A percentile compares a stretch with the other conserved stretches of the same genome.
Evolutionary conservation across 2,113 vertebrate genomes (phyloP).

Genomic region (Antechinus stuartii): DNA sequence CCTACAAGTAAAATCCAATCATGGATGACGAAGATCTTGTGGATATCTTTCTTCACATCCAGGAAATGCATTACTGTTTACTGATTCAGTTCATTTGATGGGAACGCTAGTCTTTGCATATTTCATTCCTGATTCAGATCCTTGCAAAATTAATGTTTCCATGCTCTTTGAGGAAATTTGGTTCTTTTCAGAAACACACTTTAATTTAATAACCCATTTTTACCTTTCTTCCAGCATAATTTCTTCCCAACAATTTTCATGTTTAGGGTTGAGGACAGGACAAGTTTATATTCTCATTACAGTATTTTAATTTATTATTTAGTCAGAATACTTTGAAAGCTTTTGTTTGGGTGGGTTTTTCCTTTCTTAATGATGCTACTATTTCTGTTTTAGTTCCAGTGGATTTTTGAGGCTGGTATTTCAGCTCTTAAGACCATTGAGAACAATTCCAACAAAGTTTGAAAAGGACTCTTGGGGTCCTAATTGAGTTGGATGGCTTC

Average conservation of each 20-base stretch:
- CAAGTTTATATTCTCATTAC: constrained; percentile 65
- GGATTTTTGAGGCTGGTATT: constrained; percentile 70
- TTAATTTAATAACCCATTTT: constrained; percentile 47
- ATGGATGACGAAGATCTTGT: background rate
- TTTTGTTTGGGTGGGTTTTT: constrained; percentile 68
- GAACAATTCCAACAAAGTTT: constrained; percentile 67
- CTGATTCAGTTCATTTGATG: background rate
- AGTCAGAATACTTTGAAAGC: constrained; percentile 58
- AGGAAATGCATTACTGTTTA: background rate
- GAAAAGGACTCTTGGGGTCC: constrained; percentile 67
- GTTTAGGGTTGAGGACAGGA: background rate
- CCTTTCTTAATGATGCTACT: constrained; percentile 64
- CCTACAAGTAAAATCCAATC: background rate
- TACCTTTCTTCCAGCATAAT: constrained; percentile 63
- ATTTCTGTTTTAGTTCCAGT: constrained; percentile 73
- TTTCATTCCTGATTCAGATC: background rate
- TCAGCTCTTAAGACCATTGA: constrained; percentile 78
- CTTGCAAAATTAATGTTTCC: constrained; percentile 23
- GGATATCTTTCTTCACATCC: background rate
- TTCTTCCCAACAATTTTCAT: constrained; percentile 68
- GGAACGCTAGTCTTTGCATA: background rate
- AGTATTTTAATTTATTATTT: constrained; percentile 66
- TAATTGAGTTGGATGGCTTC: constrained; percentile 75
- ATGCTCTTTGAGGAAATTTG: background rate
- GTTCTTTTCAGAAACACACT: constrained; percentile 20